A percentile compares a stretch with the other conserved stretches of the same genome.
These are phyloP conservation scores for Planococcus citri DNA, from an alignment of 1,140 invertebrate genomes.

Conservation along the genomic window DNA sequence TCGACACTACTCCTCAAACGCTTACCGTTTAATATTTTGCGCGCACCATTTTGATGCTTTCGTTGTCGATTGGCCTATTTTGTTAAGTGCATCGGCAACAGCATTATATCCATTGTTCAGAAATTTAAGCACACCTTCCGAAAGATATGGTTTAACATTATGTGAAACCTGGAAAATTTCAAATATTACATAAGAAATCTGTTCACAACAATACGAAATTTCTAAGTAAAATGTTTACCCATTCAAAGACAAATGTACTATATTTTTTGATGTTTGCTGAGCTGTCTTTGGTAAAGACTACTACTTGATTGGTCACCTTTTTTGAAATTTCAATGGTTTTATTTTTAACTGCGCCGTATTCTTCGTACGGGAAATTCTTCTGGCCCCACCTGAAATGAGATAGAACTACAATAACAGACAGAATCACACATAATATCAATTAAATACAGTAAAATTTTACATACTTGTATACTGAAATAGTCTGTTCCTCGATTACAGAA, in stretches of 20 bases:
- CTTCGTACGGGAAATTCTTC: conserved; percentile 11
- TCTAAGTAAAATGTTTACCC: background rate
- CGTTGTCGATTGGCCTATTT: background rate
- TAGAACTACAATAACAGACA: background rate
- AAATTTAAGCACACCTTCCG: background rate
- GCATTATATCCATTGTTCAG: background rate
- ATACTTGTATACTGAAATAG: background rate
- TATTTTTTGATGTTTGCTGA: background rate
- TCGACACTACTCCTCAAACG: background rate
- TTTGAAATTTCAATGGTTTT: conserved; percentile 8
- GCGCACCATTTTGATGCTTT: background rate
- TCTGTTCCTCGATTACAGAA: background rate
- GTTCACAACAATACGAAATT: background rate
- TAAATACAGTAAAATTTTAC: background rate
- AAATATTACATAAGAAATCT: background rate
- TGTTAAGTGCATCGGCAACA: background rate
- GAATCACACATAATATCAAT: background rate
- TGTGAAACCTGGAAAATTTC: background rate
- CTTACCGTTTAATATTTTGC: background rate
- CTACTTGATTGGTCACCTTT: background rate
- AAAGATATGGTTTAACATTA: background rate
- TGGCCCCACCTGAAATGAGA: background rate
- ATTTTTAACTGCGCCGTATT: background rate
- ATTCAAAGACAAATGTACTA: background rate
- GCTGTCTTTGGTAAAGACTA: background rate